Evolutionary conservation across 2,888 invertebrate genomes (phyloP), one percentile per base, ranked within the genome.

Genomic region (Octonoba sinensis): DNA sequence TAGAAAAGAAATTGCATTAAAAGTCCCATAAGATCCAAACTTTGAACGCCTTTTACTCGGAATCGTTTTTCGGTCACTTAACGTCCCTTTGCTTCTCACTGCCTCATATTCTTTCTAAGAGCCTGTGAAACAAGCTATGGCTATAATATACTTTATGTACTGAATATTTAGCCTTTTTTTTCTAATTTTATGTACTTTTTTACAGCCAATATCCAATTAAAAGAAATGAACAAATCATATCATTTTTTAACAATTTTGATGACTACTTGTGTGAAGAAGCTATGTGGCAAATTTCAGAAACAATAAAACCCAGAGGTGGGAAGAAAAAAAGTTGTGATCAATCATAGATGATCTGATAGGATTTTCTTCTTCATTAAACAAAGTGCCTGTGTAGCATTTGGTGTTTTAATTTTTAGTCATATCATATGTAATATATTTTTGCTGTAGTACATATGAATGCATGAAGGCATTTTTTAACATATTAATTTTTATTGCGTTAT

Each of bases 211-310:
- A 98, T 91, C 93, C 93, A 87, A 96, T 96, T 89, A 95, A 96
- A 90, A 95, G 94, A 88, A 96, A 95, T 89, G 97, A 97, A 88
- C 93, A 94, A 86, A 95, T 99, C 86, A 93, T 98, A 86, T 92
- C 93, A 86, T 96, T 97, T 91, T 97, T 99, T 91, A 95, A 96
- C 90, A 95, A 96, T 90, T 99, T 99, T 90, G 95, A 96, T 88
- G 95, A 97, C 89, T 95, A 94, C 88, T 92, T 98, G 86, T 94
- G 94, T 88, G 99, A 99, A 90, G 99, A 99, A 89, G 95, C 96
- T 78, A 95, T 99, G 93, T 99, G 99, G 99, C 96, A 96, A 89
- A 94, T 98, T 87, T 99, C 98, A 0, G 97, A 98, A 90, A 93
- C 93, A 85, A 97, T 99, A 86, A 98, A 98, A 91, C 98, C 98